phyloP scores from a whole-genome alignment of 2,888 invertebrate species.

The Eupithecia pulchellata region DNA sequence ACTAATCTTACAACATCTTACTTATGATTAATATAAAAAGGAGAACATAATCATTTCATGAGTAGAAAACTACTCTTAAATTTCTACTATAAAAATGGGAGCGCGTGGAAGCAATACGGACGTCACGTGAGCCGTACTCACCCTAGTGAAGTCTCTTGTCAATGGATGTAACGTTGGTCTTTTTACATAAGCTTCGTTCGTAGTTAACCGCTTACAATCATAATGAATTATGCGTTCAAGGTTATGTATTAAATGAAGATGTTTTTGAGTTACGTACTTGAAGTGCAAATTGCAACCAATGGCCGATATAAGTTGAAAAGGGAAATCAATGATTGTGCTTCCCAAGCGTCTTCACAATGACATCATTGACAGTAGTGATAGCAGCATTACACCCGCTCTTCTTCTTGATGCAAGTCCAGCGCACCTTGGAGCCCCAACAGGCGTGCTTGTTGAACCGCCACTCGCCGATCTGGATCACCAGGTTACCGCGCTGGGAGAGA shows the following conservation, averaged over 20 bases:
- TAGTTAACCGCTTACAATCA: too few relatives aligned
- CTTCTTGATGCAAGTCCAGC: conserved; percentile 82
- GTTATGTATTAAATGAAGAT: not conserved
- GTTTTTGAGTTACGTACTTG: not conserved
- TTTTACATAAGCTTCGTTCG: too few relatives aligned
- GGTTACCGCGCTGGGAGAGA: conserved; percentile 75
- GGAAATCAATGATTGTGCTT: conserved; percentile 71
- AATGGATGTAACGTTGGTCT: too few relatives aligned
- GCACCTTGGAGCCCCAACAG: conserved; percentile 77
- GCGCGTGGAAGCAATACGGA: too few relatives aligned
- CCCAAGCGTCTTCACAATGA: conserved; percentile 78
- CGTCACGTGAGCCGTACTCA: too few relatives aligned
- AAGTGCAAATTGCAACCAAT: not conserved
- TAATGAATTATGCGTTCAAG: too few relatives aligned
- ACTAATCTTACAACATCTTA: not conserved
- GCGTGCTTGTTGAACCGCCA: conserved; percentile 81
- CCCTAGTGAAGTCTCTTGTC: too few relatives aligned
- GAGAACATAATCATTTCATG: too few relatives aligned
- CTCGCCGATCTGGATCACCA: conserved; percentile 77
- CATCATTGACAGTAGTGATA: conserved; percentile 76
- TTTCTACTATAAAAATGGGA: too few relatives aligned
- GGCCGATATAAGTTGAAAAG: too few relatives aligned
- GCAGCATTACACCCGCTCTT: conserved; percentile 76
- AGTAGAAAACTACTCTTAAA: too few relatives aligned
- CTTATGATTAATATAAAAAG: not conserved